Conservation (phyloP, 1,140 invertebrate species). For the Pseudomyrmex sp. region DNA sequence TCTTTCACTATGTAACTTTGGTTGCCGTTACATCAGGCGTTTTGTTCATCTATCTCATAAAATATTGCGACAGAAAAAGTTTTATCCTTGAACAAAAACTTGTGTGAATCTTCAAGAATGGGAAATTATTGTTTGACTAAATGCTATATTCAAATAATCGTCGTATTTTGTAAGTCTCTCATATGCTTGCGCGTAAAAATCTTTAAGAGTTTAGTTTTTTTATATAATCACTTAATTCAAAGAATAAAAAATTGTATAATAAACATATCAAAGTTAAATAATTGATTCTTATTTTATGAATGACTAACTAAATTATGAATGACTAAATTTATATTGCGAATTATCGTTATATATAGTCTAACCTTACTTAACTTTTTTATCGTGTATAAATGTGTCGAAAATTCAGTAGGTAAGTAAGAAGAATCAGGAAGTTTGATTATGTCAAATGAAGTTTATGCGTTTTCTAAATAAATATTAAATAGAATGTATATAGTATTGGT, state of each 20-base stretch:
- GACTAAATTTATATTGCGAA: neutral
- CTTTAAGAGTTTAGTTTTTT: conserved; percentile 3
- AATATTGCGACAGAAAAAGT: neutral
- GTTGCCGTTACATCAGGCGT: conserved; percentile 48
- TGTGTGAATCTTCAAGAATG: too few relatives aligned
- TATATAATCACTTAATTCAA: conserved; percentile 6
- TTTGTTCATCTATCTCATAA: neutral
- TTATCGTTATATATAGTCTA: neutral
- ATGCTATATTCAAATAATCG: neutral
- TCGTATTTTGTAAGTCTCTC: neutral
- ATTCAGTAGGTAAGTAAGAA: conserved; percentile 15
- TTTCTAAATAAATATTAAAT: neutral
- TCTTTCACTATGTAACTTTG: conserved; percentile 26
- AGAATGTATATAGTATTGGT: conserved; percentile 45
- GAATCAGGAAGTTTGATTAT: conserved; percentile 39
- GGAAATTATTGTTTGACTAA: too few relatives aligned
- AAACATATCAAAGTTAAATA: too few relatives aligned
- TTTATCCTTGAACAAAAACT: neutral
- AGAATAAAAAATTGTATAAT: too few relatives aligned
- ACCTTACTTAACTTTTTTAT: conserved; percentile 4
- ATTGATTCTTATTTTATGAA: too few relatives aligned
- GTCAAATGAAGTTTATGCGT: conserved; percentile 2
- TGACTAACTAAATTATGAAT: neutral
- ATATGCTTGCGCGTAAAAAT: neutral
- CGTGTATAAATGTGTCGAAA: conserved; percentile 32